phyloP scores from a whole-genome alignment of 2,113 vertebrate species.

The Ammodytes dubius region DNA sequence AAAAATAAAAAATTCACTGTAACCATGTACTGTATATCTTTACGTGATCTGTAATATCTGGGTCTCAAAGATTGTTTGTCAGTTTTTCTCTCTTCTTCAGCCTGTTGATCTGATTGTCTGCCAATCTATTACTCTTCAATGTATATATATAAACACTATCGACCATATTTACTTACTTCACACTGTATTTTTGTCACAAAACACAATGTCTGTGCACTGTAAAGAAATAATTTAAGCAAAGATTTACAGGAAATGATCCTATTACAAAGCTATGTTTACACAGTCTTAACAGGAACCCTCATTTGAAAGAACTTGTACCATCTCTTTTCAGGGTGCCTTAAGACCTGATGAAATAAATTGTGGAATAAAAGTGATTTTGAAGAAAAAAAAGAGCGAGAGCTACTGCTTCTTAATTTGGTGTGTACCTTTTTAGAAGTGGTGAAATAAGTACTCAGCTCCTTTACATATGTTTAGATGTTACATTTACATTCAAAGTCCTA shows the following conservation, averaged over 20 bases:
- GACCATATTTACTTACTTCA: slow-evolving; percentile 82
- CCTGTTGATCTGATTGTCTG: slow-evolving; percentile 83
- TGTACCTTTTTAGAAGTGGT: background rate
- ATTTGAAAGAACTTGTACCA: slow-evolving; percentile 81
- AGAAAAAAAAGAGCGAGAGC: slow-evolving; percentile 68
- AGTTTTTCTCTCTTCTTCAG: slow-evolving; percentile 80
- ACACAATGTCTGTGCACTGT: slow-evolving; percentile 84
- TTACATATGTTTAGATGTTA: background rate
- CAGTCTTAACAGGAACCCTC: slow-evolving; percentile 78
- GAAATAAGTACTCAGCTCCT: background rate
- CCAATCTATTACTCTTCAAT: slow-evolving; percentile 83
- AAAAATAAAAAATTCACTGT: slow-evolving; percentile 72
- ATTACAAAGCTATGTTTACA: slow-evolving; percentile 85
- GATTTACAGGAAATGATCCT: slow-evolving; percentile 84
- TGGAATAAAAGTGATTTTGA: slow-evolving; percentile 90
- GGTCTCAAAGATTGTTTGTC: slow-evolving; percentile 81
- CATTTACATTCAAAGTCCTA: background rate
- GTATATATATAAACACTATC: slow-evolving; percentile 82
- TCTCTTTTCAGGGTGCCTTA: slow-evolving; percentile 83
- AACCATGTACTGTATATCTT: slow-evolving; percentile 82
- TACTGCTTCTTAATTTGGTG: background rate
- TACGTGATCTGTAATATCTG: slow-evolving; percentile 79
- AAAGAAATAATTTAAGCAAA: slow-evolving; percentile 85
- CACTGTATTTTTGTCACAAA: slow-evolving; percentile 84
- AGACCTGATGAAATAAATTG: slow-evolving; percentile 82